Percentiles rank a stretch among this genome's conserved stretches.
phyloP scores from a whole-genome alignment of 2,888 invertebrate species.

The Cremastobaeus sp. region DNA sequence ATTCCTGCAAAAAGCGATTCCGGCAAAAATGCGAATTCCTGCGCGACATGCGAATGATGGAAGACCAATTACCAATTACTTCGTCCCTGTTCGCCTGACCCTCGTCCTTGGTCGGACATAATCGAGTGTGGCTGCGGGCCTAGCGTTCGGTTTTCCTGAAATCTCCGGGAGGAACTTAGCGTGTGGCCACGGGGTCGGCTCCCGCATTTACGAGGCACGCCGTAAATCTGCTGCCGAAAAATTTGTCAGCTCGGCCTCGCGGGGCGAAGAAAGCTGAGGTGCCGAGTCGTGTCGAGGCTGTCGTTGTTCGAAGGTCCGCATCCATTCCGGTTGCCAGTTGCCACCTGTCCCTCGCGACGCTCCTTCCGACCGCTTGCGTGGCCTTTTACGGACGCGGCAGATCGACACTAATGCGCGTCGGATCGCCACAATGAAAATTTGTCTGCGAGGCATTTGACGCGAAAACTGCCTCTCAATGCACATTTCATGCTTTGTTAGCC shows the following conservation, averaged over 20 bases:
- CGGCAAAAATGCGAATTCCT: constrained; percentile 45
- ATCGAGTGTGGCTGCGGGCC: constrained; percentile 7
- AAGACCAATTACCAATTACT: constrained; percentile 47
- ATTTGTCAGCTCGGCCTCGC: constrained; percentile 70
- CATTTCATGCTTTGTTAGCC: constrained; percentile 75
- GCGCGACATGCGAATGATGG: constrained; percentile 42
- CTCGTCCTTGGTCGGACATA: constrained; percentile 6
- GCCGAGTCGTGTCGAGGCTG: no score
- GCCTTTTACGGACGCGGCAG: constrained; percentile 35
- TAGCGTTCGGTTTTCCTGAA: background rate
- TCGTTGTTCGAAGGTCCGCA: no score
- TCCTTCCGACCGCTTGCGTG: constrained; percentile 4
- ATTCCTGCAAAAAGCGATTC: constrained; percentile 36
- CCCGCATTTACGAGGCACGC: constrained; percentile 15
- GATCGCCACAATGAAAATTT: constrained; percentile 75
- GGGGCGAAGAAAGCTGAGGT: no score
- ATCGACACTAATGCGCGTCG: constrained; percentile 55
- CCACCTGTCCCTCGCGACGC: constrained; percentile 71
- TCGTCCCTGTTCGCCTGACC: constrained; percentile 3
- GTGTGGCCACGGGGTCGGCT: constrained; percentile 36
- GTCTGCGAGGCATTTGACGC: constrained; percentile 76
- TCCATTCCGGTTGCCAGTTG: constrained; percentile 9
- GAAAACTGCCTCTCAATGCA: constrained; percentile 71
- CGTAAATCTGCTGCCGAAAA: constrained; percentile 71
- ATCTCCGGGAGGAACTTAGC: no score